A percentile compares a stretch with the other conserved stretches of the same genome.
phyloP scores from a whole-genome alignment of 2,888 invertebrate species.

The Phaonia tiefii region DNA sequence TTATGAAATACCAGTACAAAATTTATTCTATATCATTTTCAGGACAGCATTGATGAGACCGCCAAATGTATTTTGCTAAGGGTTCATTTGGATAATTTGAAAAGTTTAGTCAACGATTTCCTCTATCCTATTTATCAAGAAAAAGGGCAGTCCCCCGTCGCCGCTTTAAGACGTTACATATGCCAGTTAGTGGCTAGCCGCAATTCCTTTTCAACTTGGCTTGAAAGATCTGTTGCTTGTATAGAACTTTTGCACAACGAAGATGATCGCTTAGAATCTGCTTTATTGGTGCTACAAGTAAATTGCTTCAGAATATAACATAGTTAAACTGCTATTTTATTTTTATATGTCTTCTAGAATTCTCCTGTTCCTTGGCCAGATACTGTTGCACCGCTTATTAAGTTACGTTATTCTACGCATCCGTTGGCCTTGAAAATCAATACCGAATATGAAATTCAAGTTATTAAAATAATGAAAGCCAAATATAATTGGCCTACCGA shows the following conservation, averaged over 20 bases:
- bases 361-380: conserved; percentile 80
- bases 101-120: conserved; percentile 78
- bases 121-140: conserved; percentile 79
- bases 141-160: conserved; percentile 75
- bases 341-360: conserved; percentile 67
- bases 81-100: conserved; percentile 77
- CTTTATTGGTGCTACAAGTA: conserved; percentile 76
- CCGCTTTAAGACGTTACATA: conserved; percentile 77
- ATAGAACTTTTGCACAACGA: conserved; percentile 79
- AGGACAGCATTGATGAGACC: conserved; percentile 78
- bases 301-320: too few species aligned
- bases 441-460: conserved; percentile 78
- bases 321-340: too few species aligned
- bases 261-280: conserved; percentile 78
- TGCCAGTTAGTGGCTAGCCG: conserved; percentile 75
- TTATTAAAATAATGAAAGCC: conserved; percentile 79
- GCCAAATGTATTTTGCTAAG: conserved; percentile 78
- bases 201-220: conserved; percentile 77
- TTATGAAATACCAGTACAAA: neutral
- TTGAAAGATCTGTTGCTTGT: conserved; percentile 77
- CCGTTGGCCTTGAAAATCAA: conserved; percentile 78
- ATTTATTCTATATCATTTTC: neutral
- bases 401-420: conserved; percentile 78
- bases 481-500: conserved; percentile 80
- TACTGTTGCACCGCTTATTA: conserved; percentile 74